These are phyloP conservation scores for Amazonetta brasiliensis DNA, from an alignment of 2,797 vertebrate species.

Conservation along the genomic window DNA sequence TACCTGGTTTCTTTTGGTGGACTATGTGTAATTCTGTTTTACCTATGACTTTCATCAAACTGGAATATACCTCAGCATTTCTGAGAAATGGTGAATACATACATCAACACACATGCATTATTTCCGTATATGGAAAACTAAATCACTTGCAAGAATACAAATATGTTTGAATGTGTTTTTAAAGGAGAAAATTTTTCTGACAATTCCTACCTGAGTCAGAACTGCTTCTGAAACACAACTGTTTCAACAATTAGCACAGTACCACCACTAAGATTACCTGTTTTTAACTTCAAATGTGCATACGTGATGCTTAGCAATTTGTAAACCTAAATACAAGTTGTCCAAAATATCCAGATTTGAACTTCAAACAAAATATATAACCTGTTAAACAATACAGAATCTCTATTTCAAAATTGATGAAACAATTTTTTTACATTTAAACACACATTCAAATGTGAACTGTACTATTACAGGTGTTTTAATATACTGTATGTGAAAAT, in stretches of 20 bases:
- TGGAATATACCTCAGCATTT: neutral
- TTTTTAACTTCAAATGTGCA: neutral
- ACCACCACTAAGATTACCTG: neutral
- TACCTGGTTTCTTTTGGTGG: neutral
- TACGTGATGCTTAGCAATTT: neutral
- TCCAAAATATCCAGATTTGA: neutral
- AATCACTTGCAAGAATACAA: neutral
- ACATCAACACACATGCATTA: rapidly evolving
- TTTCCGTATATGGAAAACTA: neutral
- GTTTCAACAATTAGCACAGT: neutral
- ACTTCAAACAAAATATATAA: neutral
- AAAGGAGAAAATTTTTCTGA: neutral
- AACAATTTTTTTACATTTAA: neutral
- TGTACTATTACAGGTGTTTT: neutral
- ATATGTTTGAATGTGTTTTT: neutral
- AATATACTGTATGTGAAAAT: neutral
- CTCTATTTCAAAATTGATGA: neutral
- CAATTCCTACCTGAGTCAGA: neutral
- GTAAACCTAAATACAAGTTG: neutral
- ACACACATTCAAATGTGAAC: neutral
- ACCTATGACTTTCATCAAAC: neutral
- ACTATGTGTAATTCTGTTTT: neutral
- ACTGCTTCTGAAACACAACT: neutral
- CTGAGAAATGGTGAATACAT: neutral
- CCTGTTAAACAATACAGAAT: neutral